Base-by-base conservation (phyloP, 2,888 invertebrate genomes). In the Agrilus biguttatus region DNA sequence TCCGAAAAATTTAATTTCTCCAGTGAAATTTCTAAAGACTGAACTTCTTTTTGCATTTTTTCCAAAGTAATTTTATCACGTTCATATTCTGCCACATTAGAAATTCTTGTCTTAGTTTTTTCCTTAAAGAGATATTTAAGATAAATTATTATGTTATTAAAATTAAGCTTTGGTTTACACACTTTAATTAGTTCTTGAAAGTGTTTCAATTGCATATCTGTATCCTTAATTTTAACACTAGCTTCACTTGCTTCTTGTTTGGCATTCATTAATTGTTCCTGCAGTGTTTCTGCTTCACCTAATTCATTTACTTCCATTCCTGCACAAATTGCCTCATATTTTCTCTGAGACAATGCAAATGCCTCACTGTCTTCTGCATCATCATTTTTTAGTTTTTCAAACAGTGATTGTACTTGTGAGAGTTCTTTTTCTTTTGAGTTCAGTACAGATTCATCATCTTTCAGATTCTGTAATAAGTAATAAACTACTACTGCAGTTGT, bases 191-290 rank as follows among this genome's bases (percentile, higher is more conserved):
- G 67, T 39, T 68, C 70, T 43, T 74, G 73, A 5, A 72, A 74
- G 53, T 83, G 80, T 17, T 70, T 69, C 50, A 81, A 63, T 59
- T 80, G 80, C 83, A 89, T 87, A 43, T 77, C 73, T 14, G 81
- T 78, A 50, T 84, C 83, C 50, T 87, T 80, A 10, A 79, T 77
- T 48, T 83, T 81, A 0, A 90, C 91, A 47, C 81, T 77, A 0
- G 86, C 83, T 56, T 81, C 78, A 8, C 83, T 78, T 0, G 83
- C 75, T 41, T 75, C 77, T 52, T 83, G 78, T 59, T 87, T 83
- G 0, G 85, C 84, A 57, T 83, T 77, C 62, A 91, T 91, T 14
- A 95, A 73, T 61, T 92, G 92, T 51, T 91, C 88, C 60, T 89
- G 87, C 42, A 96, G 70, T 0, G 93, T 86, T 33, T 85, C 83